Conservation (phyloP, 2,113 vertebrate species). For the Leucoraja erinaceus region DNA sequence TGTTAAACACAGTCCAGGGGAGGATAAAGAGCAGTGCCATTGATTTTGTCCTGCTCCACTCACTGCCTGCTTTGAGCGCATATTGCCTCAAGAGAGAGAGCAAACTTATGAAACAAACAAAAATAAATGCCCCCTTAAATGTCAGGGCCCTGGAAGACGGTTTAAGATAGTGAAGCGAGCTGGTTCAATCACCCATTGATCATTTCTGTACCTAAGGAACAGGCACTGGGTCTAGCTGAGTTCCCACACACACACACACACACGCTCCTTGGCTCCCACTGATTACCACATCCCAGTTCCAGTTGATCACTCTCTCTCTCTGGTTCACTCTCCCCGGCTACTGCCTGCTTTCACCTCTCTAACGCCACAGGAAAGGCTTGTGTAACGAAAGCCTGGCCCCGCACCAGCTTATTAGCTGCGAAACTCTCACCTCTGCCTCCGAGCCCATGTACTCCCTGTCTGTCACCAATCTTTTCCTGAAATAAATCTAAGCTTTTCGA, state of each 20-base stretch:
- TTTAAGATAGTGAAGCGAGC: neutral
- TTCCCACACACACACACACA: no score
- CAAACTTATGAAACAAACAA: neutral
- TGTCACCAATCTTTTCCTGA: no score
- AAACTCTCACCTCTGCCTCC: neutral
- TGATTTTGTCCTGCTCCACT: neutral
- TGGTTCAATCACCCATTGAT: neutral
- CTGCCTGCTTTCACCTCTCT: neutral
- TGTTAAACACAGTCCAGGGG: neutral
- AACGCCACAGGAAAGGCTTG: neutral
- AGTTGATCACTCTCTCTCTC: neutral
- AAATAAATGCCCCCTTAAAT: slow-evolving; percentile 5
- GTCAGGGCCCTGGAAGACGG: neutral
- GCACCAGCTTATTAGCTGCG: no score
- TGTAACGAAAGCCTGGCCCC: no score
- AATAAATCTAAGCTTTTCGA: no score
- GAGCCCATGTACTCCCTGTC: no score
- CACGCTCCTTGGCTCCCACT: no score
- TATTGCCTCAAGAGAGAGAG: neutral
- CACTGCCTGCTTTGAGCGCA: neutral
- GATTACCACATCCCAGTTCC: neutral
- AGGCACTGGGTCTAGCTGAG: no score
- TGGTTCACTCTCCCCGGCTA: neutral
- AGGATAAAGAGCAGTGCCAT: neutral
- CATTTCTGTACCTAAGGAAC: no score